These are phyloP conservation scores for Athalia circularis DNA, from an alignment of 2,888 invertebrate genomes.

Conservation along the genomic window DNA sequence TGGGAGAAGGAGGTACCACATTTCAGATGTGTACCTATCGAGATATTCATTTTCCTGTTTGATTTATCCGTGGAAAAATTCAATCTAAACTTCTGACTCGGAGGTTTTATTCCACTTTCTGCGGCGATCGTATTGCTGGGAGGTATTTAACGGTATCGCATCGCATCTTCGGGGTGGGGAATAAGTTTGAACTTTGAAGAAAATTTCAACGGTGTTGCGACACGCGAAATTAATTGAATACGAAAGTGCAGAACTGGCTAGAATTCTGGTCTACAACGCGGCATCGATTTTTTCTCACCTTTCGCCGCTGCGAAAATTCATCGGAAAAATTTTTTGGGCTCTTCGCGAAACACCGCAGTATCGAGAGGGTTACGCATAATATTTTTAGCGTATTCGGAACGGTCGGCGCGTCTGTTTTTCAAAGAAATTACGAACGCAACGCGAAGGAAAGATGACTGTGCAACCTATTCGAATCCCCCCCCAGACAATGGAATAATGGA, in stretches of 20 bases:
- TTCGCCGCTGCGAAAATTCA: no score
- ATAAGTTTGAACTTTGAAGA: no score
- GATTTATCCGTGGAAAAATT: constrained; percentile 25
- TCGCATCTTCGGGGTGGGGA: no score
- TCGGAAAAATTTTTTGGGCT: no score
- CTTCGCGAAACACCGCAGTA: no score
- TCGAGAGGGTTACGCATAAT: no score
- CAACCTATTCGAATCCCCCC: constrained; percentile 18
- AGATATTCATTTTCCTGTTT: constrained; percentile 13
- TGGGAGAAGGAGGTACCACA: not conserved
- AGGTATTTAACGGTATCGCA: not conserved
- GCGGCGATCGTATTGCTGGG: not conserved
- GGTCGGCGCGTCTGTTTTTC: not conserved
- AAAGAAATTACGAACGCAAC: constrained; percentile 7
- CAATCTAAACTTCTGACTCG: constrained; percentile 24
- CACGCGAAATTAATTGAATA: no score
- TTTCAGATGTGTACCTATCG: constrained; percentile 5
- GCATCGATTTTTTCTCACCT: no score
- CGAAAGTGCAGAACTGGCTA: no score
- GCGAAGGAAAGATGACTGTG: constrained; percentile 33
- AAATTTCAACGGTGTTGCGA: no score
- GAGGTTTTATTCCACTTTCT: not conserved
- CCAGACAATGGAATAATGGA: constrained; percentile 29
- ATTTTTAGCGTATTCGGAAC: no score
- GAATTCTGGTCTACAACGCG: no score